Evolutionary conservation across 2,888 invertebrate genomes (phyloP).

Genomic region (Allolobophora icterica): DNA sequence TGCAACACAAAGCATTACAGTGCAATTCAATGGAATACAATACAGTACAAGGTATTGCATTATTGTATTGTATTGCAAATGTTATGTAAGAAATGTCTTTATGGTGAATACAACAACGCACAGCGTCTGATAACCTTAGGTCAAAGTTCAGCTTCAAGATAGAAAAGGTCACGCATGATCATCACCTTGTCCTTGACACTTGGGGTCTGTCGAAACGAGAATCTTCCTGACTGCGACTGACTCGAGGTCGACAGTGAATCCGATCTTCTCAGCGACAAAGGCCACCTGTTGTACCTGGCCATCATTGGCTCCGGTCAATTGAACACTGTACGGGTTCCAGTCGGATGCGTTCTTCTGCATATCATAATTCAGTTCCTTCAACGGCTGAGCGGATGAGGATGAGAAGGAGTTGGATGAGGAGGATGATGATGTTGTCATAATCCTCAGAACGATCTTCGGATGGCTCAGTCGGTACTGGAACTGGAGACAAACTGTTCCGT

Average conservation of each 20-base stretch:
- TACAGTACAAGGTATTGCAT: no score
- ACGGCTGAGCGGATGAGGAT: not conserved
- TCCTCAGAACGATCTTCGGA: conserved; percentile 6
- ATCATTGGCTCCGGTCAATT: not conserved
- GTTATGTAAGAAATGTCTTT: not conserved
- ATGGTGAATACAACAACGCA: not conserved
- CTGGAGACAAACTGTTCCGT: not conserved
- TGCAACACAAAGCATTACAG: no score
- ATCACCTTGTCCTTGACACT: not conserved
- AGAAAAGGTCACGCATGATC: not conserved
- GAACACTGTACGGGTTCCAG: no score
- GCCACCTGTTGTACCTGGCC: not conserved
- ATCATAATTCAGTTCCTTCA: not conserved
- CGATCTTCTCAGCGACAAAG: not conserved
- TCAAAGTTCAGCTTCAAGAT: not conserved
- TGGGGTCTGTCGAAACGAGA: not conserved
- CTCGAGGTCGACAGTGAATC: not conserved
- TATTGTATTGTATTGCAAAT: no score
- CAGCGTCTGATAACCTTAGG: not conserved
- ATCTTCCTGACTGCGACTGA: not conserved
- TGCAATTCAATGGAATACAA: no score
- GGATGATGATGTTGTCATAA: not conserved
- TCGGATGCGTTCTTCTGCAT: not conserved
- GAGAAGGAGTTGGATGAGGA: not conserved
- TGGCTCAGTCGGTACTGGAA: conserved; percentile 14